Evolutionary conservation across 2,888 invertebrate species (phyloP), one percentile per base, ranked within the genome.

Genomic region (Eupeodes luniger): DNA sequence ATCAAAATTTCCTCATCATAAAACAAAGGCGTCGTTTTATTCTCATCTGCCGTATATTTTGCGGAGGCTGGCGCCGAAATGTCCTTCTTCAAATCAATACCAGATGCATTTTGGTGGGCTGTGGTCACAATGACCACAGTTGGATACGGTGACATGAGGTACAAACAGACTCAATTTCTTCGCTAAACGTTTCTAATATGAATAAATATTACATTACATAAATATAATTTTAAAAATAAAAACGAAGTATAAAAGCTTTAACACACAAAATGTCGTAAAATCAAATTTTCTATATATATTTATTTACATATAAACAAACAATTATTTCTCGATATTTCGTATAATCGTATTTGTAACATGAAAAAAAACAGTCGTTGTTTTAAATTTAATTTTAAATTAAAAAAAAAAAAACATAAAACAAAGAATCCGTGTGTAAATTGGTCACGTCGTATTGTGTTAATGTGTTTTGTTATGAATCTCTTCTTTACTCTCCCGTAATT

Each of bases 41-140:
- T 99, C 96, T 99, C 99, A 95, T 98, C 98, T 95, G 99, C 99
- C 95, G 99, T 99, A 95, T 99, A 99, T 97, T 99, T 99, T 96
- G 99, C 99, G 95, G 99, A 99, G 96, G 99, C 99, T 95, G 99
- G 99, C 96, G 98, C 98, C 95, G 98, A 98, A 96, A 97, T 98
- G 95, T 99, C 99, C 94, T 98, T 98, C 97, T 99, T 99, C 97
- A 98, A 98, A 96, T 99, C 98, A 95, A 99, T 99, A 96, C 99
- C 99, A 94, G 98, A 99, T 96, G 99, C 99, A 95, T 99, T 99
- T 96, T 99, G 99, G 99, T 99, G 99, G 99, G 98, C 98, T 95
- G 98, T 99, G 95, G 99, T 99, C 95, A 99, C 98, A 95, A 98
- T 98, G 98, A 98, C 98, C 95, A 99, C 99, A 95, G 99, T 99